Conservation (phyloP, 2,888 invertebrate genomes). For the Loripinus fragilis region DNA sequence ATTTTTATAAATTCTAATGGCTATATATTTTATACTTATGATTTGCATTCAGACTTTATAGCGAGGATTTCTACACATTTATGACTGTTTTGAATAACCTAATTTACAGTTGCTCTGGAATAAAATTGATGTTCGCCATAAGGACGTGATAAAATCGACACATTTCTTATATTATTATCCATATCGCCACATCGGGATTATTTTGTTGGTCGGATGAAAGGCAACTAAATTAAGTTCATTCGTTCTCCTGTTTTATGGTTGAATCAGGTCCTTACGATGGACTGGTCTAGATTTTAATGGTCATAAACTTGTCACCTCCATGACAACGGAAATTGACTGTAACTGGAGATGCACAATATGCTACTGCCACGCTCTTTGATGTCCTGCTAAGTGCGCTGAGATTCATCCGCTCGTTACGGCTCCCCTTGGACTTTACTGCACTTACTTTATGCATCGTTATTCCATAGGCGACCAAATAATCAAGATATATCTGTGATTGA, state of each 20-base stretch:
- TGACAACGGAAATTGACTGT: constrained; percentile 49
- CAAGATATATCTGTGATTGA: no score
- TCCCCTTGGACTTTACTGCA: constrained; percentile 3
- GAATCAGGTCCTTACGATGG: background rate
- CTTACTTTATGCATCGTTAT: background rate
- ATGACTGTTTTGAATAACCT: background rate
- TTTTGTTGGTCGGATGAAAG: constrained; percentile 4
- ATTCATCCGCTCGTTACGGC: constrained; percentile 5
- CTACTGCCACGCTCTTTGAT: constrained; percentile 32
- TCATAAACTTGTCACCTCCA: constrained; percentile 29
- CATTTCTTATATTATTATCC: constrained; percentile 16
- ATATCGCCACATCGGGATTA: constrained; percentile 5
- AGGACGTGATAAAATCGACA: constrained; percentile 2
- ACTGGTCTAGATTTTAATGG: background rate
- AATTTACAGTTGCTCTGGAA: background rate
- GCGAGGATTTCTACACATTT: no score
- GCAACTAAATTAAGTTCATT: background rate
- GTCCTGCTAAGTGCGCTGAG: constrained; percentile 14
- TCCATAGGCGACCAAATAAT: no score
- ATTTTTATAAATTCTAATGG: no score
- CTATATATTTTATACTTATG: no score
- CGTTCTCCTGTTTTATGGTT: background rate
- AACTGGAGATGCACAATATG: constrained; percentile 34
- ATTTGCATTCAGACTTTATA: no score
- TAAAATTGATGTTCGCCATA: constrained; percentile 9